These are phyloP conservation scores for Altica lythri DNA, from an alignment of 2,888 invertebrate genomes.

Conservation along the genomic window DNA sequence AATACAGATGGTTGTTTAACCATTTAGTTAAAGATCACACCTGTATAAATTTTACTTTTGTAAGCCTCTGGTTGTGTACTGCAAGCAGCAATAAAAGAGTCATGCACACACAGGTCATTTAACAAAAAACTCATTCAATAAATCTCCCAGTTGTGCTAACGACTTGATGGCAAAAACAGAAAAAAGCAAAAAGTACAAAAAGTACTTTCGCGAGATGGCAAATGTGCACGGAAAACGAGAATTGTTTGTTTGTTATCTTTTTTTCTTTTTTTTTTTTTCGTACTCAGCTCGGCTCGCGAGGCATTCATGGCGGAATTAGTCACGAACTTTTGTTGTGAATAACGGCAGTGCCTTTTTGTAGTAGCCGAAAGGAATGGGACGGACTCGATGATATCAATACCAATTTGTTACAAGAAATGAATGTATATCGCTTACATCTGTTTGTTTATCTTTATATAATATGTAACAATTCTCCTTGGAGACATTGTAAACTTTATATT, in stretches of 20 bases:
- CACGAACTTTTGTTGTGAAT: constrained; percentile 23
- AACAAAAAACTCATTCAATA: constrained; percentile 36
- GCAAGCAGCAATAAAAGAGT: constrained; percentile 18
- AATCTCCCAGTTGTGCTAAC: constrained; percentile 32
- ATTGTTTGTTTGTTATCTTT: constrained; percentile 20
- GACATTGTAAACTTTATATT: too few relatives aligned
- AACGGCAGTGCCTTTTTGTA: constrained; percentile 5
- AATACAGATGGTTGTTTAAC: too few relatives aligned
- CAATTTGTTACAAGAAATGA: too few relatives aligned
- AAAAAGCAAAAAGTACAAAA: constrained; percentile 18
- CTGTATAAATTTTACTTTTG: too few relatives aligned
- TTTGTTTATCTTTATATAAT: too few relatives aligned
- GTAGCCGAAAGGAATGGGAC: background rate
- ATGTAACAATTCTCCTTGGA: too few relatives aligned
- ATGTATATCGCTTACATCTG: too few relatives aligned
- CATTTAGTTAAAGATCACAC: too few relatives aligned
- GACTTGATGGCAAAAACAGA: constrained; percentile 33
- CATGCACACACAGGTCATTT: constrained; percentile 32
- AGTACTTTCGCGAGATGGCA: constrained; percentile 14
- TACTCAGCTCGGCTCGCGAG: too few relatives aligned
- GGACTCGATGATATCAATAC: too few relatives aligned
- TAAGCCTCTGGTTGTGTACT: constrained; percentile 4
- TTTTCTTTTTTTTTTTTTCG: constrained; percentile 6
- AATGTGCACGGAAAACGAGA: constrained; percentile 16
- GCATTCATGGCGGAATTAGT: constrained; percentile 20